Evolutionary conservation across 2,113 vertebrate species (phyloP).

Genomic region (Protomyctophum bolini): DNA sequence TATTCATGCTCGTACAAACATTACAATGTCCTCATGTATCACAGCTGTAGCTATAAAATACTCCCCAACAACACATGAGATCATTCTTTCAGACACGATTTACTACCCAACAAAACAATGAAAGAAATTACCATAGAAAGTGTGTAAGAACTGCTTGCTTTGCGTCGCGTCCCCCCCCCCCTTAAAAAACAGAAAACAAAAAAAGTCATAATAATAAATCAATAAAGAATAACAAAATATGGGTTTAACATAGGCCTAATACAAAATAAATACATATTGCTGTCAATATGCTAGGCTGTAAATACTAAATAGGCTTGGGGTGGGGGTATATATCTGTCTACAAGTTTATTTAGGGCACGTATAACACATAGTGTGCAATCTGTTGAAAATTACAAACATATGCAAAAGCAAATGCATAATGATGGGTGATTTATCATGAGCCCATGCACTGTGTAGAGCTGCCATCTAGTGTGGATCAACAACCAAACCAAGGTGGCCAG

Average conservation of each 20-base stretch:
- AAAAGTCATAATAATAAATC: too few species aligned
- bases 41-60: background rate
- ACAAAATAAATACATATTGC: too few species aligned
- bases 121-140: background rate
- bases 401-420: constrained; percentile 11
- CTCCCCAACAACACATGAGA: background rate
- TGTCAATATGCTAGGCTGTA: too few species aligned
- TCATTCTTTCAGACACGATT: background rate
- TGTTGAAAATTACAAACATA: background rate
- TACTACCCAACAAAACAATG: background rate
- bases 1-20: constrained; percentile 3
- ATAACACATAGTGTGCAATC: background rate
- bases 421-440: constrained; percentile 9
- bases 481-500: constrained; percentile 31
- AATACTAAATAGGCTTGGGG: too few species aligned
- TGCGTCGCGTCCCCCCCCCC: too few species aligned
- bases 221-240: too few species aligned
- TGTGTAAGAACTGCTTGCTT: too few species aligned
- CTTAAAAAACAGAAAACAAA: too few species aligned
- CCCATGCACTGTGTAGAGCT: constrained; percentile 73
- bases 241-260: too few species aligned
- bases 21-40: constrained; percentile 31
- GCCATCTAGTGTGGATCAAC: constrained; percentile 79
- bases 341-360: background rate
- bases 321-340: too few species aligned